Evolutionary conservation across 1,140 invertebrate genomes (phyloP), one percentile per base, ranked within the genome.

Genomic region (Elymnias hypermnestra): DNA sequence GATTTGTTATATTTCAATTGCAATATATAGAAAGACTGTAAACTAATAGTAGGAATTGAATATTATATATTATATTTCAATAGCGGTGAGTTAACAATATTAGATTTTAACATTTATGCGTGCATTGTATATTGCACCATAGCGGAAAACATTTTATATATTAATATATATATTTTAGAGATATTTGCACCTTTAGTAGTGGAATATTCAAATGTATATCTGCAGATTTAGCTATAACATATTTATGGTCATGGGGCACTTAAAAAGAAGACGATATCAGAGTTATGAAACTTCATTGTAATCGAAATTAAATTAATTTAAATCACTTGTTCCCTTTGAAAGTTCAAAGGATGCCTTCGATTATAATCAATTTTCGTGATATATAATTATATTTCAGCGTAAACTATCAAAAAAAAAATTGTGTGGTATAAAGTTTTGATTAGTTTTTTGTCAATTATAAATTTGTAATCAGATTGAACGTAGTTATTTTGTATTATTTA

Each of bases 101-200:
- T 35, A 21, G 12, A 52, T 25, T 23, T 22, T 21, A 15, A 39
- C 36, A 31, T 25, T 77, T 75, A 72, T 58, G 66, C 64, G 75
- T 83, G 79, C 76, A 67, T 79, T 83, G 70, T 81, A 81, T 81
- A 79, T 71, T 63, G 72, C 77, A 77, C 79, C 70, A 62, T 78
- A 76, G 67, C 60, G 54, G 51, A 68, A 62, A 74, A 79, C 65
- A 50, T 57, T 81, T 77, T 81, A 81, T 75, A 77, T 57, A 78
- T 71, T 77, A 78, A 66, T 74, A 56, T 57, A 64, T 69, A 83
- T 84, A 84, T 84, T 84, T 84, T 84, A 84, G 81, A 81, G 74
- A 75, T 84, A 84, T 84, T 84, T 84, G 81, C 81, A 84, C 81
- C 75, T 71, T 74, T 81, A 67, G 77, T 79, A 84, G 74, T 76